Conservation (phyloP, 2,888 invertebrate species). For the Choristoneura rosaceana region DNA sequence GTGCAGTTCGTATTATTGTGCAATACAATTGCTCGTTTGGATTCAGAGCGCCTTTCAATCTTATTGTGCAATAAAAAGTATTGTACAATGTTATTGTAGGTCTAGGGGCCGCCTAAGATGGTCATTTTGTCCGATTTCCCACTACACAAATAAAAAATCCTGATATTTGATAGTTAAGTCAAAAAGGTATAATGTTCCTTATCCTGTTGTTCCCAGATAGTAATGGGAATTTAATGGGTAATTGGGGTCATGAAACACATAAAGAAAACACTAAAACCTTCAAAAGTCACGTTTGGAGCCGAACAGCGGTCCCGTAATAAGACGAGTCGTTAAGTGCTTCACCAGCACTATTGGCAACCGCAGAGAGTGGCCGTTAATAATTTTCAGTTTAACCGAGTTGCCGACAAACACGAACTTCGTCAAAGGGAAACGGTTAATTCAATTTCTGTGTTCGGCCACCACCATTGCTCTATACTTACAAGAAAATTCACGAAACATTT, state of each 20-base stretch:
- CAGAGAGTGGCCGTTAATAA: conserved; percentile 64
- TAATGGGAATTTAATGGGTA: conserved; percentile 33
- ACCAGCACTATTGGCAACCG: conserved; percentile 54
- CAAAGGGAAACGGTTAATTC: conserved; percentile 76
- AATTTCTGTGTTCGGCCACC: conserved; percentile 72
- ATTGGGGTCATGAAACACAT: conserved; percentile 14
- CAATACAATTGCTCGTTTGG: too few relatives aligned
- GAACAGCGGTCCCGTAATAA: conserved; percentile 19
- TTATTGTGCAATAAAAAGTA: too few relatives aligned
- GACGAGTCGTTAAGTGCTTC: conserved; percentile 41
- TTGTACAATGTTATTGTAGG: too few relatives aligned
- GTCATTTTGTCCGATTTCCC: not conserved
- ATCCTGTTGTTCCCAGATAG: conserved; percentile 36
- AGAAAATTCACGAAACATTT: conserved; percentile 73
- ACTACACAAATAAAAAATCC: not conserved
- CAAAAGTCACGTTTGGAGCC: conserved; percentile 26
- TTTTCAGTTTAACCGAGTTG: conserved; percentile 67
- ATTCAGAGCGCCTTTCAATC: too few relatives aligned
- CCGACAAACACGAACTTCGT: conserved; percentile 71
- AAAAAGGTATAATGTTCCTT: conserved; percentile 7
- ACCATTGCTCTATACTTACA: conserved; percentile 61
- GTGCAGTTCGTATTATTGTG: too few relatives aligned
- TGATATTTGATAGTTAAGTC: not conserved
- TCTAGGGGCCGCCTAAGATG: too few relatives aligned
- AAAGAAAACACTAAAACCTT: conserved; percentile 32